Conservation (phyloP, 2,888 invertebrate genomes). For the Sinhomidia bicolor region DNA sequence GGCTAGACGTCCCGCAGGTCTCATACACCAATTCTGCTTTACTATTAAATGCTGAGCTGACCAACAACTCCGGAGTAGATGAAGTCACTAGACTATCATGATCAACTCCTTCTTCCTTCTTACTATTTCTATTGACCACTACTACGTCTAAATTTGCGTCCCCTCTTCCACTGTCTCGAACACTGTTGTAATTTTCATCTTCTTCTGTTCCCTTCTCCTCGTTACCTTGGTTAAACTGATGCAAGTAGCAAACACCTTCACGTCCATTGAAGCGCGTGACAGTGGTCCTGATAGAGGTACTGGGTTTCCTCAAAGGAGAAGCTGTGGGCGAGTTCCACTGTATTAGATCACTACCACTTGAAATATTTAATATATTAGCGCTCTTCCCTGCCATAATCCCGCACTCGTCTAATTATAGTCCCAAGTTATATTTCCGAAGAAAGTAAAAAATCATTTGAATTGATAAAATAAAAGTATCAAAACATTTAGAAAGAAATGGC, state of each 20-base stretch:
- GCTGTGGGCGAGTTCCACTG: background rate
- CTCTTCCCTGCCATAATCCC: background rate
- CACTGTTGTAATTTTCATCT: background rate
- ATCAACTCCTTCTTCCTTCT: background rate
- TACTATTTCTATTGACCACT: background rate
- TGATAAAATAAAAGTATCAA: background rate
- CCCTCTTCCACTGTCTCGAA: background rate
- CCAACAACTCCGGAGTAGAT: background rate
- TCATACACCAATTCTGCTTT: constrained; percentile 26
- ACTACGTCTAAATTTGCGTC: too few species aligned
- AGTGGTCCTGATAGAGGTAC: background rate
- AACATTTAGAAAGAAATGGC: too few species aligned
- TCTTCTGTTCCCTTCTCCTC: background rate
- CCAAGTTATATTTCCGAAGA: too few species aligned
- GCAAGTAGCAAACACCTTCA: background rate
- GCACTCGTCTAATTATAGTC: too few species aligned
- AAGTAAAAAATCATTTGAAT: background rate
- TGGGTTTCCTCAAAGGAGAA: background rate
- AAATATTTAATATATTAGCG: background rate
- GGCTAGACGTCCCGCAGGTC: background rate
- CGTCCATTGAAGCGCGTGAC: background rate
- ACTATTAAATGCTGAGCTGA: constrained; percentile 26
- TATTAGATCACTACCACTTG: constrained; percentile 1
- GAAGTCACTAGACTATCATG: background rate
- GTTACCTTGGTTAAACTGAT: background rate